Percentiles rank a stretch among this genome's conserved stretches.
phyloP scores from a whole-genome alignment of 2,113 vertebrate genomes.

The Gorsachius goisagi region DNA sequence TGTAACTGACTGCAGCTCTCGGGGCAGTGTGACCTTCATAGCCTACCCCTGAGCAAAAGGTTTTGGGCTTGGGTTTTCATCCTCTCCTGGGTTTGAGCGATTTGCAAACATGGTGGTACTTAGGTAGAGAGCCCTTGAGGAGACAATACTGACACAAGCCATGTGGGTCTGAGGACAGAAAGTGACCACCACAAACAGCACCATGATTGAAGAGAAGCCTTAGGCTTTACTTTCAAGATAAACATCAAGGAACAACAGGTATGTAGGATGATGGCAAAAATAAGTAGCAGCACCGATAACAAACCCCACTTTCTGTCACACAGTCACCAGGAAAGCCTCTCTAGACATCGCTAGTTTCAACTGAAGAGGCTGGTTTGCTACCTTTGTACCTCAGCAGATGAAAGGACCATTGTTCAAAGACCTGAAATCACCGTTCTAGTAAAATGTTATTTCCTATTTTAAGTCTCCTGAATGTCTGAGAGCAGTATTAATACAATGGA shows the following conservation, averaged over 20 bases:
- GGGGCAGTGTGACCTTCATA: neutral
- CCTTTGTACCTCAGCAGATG: neutral
- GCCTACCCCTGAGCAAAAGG: neutral
- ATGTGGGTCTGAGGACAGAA: neutral
- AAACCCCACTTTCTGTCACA: neutral
- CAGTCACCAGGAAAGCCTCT: neutral
- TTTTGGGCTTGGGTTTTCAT: neutral
- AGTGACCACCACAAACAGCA: neutral
- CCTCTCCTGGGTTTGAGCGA: neutral
- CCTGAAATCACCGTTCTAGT: neutral
- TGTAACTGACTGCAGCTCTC: neutral
- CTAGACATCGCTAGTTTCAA: neutral
- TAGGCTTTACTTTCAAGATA: neutral
- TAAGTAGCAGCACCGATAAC: neutral
- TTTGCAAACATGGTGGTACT: neutral
- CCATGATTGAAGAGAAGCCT: neutral
- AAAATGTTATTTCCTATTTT: neutral
- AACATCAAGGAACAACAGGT: neutral
- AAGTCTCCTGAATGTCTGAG: neutral
- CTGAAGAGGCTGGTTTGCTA: neutral
- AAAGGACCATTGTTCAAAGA: neutral
- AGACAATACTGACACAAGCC: neutral
- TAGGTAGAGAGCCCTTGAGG: neutral
- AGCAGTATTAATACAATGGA: neutral
- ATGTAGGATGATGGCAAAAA: neutral